phyloP scores from a whole-genome alignment of 1,140 invertebrate genomes.

The Araneus ventricosus region DNA sequence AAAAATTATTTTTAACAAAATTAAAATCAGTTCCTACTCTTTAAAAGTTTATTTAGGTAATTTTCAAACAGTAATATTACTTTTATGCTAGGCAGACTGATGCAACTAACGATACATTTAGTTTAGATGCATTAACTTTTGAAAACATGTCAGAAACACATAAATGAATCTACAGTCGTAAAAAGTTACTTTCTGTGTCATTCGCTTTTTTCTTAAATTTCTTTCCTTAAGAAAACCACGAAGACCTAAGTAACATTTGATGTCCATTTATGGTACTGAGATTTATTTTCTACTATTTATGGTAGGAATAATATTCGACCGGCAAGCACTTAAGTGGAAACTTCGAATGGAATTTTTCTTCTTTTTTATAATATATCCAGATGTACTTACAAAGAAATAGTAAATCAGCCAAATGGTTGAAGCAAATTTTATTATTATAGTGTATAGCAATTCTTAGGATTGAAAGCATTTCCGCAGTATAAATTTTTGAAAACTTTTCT shows the following conservation, averaged over 20 bases:
- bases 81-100: too few species aligned
- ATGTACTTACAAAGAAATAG: constrained; percentile 17
- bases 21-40: neutral
- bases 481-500: neutral
- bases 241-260: neutral
- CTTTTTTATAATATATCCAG: constrained; percentile 54
- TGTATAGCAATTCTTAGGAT: neutral
- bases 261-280: neutral
- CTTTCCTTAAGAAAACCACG: neutral
- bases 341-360: neutral
- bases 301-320: constrained; percentile 1
- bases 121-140: neutral
- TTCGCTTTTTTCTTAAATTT: neutral
- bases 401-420: constrained; percentile 31
- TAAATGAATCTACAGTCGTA: neutral
- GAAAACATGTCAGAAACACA: constrained; percentile 11
- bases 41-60: neutral
- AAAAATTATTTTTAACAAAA: neutral
- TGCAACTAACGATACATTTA: neutral
- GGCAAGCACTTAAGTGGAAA: constrained; percentile 39
- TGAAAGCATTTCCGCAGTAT: neutral
- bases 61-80: too few species aligned
- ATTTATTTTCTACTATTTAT: constrained; percentile 50
- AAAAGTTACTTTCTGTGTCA: neutral
- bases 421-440: constrained; percentile 6